Evolutionary conservation across 2,113 vertebrate species (phyloP).

Genomic region (Zosterops lateralis): DNA sequence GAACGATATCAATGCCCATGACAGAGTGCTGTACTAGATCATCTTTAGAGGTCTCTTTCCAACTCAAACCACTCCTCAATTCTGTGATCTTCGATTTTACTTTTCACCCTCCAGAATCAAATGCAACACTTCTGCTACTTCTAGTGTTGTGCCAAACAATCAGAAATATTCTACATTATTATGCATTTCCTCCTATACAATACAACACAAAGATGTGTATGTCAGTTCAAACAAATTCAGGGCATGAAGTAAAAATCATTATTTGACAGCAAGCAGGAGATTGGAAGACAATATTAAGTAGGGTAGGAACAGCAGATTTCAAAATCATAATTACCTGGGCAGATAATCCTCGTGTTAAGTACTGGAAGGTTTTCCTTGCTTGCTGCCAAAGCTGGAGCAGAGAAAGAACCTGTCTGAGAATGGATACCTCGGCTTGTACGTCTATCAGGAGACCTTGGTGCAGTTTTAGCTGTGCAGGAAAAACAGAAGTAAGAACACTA

Average conservation of each 20-base stretch:
- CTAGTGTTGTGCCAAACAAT: rapidly evolving
- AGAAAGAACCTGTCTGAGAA: slow-evolving; percentile 82
- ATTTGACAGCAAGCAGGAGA: not conserved
- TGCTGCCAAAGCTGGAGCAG: slow-evolving; percentile 82
- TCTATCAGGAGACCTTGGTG: slow-evolving; percentile 83
- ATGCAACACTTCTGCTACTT: not conserved
- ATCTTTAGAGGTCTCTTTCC: not conserved
- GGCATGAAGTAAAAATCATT: not conserved
- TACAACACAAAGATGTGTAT: not conserved
- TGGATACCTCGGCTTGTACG: slow-evolving; percentile 81
- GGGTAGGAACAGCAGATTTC: not conserved
- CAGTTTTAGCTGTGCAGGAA: slow-evolving; percentile 73
- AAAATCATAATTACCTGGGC: slow-evolving; percentile 81
- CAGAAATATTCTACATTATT: not conserved
- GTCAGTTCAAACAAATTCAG: not conserved
- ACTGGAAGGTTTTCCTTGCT: slow-evolving; percentile 97
- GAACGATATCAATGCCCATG: not conserved
- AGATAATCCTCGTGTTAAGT: slow-evolving; percentile 97
- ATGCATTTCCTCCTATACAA: not conserved
- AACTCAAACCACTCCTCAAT: not conserved
- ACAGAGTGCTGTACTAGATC: not conserved
- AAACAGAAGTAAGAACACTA: not conserved
- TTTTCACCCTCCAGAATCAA: not conserved
- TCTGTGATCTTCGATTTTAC: not conserved
- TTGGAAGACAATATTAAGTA: not conserved